A percentile compares a stretch with the other conserved stretches of the same genome.
These are phyloP conservation scores for Scaptomyza polygonia DNA, from an alignment of 2,888 invertebrate species.

Conservation along the genomic window DNA sequence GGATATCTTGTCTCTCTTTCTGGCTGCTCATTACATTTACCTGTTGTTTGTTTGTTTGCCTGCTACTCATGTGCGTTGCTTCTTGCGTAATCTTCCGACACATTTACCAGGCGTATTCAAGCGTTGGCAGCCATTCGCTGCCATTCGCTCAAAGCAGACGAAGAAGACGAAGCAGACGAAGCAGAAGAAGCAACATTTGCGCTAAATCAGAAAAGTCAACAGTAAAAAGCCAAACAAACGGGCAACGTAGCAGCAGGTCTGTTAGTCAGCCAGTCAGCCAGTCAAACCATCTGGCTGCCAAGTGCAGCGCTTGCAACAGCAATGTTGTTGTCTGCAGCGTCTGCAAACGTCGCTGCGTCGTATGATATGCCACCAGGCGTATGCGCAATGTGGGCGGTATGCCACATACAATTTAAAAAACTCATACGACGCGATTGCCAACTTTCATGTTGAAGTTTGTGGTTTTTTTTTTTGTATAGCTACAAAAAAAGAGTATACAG, in stretches of 20 bases:
- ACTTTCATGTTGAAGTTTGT: slow-evolving; percentile 26
- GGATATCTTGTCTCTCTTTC: slow-evolving; percentile 31
- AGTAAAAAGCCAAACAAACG: slow-evolving; percentile 29
- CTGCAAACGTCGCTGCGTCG: slow-evolving; percentile 5
- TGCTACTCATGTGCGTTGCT: slow-evolving; percentile 74
- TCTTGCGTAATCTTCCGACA: slow-evolving; percentile 72
- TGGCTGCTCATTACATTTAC: slow-evolving; percentile 67
- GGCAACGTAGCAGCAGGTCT: slow-evolving; percentile 22
- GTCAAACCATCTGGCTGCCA: slow-evolving; percentile 60
- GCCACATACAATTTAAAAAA: slow-evolving; percentile 24
- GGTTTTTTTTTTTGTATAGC: slow-evolving; percentile 4
- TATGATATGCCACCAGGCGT: slow-evolving; percentile 56
- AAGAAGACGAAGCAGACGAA: slow-evolving; percentile 33
- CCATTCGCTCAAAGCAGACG: slow-evolving; percentile 50
- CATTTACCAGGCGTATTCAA: slow-evolving; percentile 74
- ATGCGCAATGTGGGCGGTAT: slow-evolving; percentile 63
- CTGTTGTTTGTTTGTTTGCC: slow-evolving; percentile 36
- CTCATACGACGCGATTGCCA: slow-evolving; percentile 34
- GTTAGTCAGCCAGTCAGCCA: slow-evolving; percentile 42
- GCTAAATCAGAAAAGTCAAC: slow-evolving; percentile 75
- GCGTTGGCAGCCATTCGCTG: slow-evolving; percentile 55
- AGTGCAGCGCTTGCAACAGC: slow-evolving; percentile 53
- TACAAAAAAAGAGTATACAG: slow-evolving; percentile 8
- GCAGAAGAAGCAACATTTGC: slow-evolving; percentile 16
- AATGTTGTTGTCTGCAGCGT: neutral